phyloP scores from a whole-genome alignment of 2,113 vertebrate genomes.

The Trochalopteron elliotii region DNA sequence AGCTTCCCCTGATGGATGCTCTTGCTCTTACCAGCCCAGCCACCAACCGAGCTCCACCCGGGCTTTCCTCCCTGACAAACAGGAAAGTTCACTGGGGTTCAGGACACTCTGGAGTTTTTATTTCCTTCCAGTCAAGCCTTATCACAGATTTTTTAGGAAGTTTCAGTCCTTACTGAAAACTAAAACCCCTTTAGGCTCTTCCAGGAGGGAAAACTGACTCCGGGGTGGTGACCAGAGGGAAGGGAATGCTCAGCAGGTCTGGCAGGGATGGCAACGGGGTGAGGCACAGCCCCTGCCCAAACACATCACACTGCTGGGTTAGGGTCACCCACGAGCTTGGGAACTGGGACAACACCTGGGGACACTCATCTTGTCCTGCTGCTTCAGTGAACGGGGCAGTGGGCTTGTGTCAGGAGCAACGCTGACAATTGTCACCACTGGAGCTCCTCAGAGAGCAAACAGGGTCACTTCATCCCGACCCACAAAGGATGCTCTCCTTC shows the following conservation, averaged over 20 bases:
- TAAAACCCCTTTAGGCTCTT: background rate
- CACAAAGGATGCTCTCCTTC: background rate
- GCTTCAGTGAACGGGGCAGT: accelerated
- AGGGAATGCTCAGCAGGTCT: accelerated
- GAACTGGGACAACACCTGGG: background rate
- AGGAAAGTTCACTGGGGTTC: background rate
- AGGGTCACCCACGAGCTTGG: background rate
- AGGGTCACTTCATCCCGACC: background rate
- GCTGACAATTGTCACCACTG: accelerated
- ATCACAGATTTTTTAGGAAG: background rate
- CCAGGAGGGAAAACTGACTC: background rate
- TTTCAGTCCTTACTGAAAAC: background rate
- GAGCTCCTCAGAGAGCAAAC: background rate
- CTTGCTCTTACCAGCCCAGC: background rate
- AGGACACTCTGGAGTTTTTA: background rate
- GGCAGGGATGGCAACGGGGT: accelerated
- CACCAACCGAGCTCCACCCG: background rate
- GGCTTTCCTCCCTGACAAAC: background rate
- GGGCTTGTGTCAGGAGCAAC: accelerated
- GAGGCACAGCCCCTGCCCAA: background rate
- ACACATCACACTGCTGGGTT: accelerated
- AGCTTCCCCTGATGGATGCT: background rate
- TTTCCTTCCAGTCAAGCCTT: background rate
- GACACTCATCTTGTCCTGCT: background rate
- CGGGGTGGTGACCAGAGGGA: accelerated